Conservation (phyloP, 2,113 vertebrate genomes). For the Scolopax mira region DNA sequence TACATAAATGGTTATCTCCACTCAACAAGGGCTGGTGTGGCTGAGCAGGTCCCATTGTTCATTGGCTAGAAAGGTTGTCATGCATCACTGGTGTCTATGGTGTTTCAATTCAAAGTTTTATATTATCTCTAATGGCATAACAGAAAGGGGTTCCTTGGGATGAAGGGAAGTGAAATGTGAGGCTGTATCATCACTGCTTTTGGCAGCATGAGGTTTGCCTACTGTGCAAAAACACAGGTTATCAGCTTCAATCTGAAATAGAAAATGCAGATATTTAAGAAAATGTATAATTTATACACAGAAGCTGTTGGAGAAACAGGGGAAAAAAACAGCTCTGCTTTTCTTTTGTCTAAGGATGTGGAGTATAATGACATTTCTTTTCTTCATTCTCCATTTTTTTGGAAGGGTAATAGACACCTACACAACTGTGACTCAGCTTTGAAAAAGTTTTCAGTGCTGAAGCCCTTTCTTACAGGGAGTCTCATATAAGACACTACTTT, state of each 20-base stretch:
- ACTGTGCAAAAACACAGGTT: constrained; percentile 67
- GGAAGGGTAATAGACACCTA: constrained; percentile 20
- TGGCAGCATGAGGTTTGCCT: constrained; percentile 60
- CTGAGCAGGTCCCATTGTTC: background rate
- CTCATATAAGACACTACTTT: background rate
- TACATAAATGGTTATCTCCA: background rate
- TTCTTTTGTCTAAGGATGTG: background rate
- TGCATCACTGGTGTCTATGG: background rate
- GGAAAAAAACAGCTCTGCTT: background rate
- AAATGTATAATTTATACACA: constrained; percentile 70
- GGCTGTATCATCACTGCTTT: background rate
- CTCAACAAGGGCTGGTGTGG: background rate
- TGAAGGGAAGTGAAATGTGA: constrained; percentile 28
- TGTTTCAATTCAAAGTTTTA: background rate
- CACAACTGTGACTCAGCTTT: constrained; percentile 13
- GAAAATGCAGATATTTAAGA: constrained; percentile 68
- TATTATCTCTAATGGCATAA: constrained; percentile 21
- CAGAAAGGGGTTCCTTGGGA: constrained; percentile 16
- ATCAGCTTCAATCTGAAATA: constrained; percentile 69
- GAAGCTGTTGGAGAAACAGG: constrained; percentile 2
- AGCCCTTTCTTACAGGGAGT: background rate
- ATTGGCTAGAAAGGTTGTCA: background rate
- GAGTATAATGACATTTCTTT: constrained; percentile 15
- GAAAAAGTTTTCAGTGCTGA: background rate
- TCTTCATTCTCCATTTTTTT: constrained; percentile 5